Conservation (phyloP, 2,113 vertebrate species). For the Gorsachius goisagi region DNA sequence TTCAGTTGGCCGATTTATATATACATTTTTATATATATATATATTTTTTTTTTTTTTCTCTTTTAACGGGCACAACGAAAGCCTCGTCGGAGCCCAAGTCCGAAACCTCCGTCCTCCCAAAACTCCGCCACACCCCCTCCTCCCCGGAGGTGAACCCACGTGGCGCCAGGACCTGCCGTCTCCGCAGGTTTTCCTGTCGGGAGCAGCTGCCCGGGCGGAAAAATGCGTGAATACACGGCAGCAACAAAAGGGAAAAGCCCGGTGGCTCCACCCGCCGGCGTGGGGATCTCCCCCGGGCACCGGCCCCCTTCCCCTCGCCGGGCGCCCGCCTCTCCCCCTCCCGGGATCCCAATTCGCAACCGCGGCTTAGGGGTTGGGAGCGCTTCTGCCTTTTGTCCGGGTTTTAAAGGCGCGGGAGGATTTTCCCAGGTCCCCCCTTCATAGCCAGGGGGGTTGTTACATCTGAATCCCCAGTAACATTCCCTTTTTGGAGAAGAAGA, state of each 20-base stretch:
- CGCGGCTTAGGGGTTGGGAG: background rate
- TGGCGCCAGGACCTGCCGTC: background rate
- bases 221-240: background rate
- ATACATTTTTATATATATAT: too few species aligned
- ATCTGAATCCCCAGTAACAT: background rate
- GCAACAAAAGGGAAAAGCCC: background rate
- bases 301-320: background rate
- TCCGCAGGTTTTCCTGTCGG: constrained; percentile 22
- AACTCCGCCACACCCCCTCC: background rate
- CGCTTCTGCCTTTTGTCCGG: background rate
- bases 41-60: background rate
- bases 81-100: background rate
- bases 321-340: background rate
- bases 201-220: background rate
- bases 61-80: background rate
- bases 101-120: background rate
- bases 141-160: constrained; percentile 13
- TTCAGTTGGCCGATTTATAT: background rate
- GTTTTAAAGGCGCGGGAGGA: background rate
- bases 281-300: background rate
- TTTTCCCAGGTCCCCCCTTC: background rate
- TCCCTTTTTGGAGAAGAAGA: background rate
- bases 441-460: background rate
- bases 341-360: background rate
- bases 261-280: background rate